Percentiles rank a stretch among this genome's conserved stretches.
phyloP scores from a whole-genome alignment of 2,888 invertebrate genomes.

The Xestia rhomboidea region DNA sequence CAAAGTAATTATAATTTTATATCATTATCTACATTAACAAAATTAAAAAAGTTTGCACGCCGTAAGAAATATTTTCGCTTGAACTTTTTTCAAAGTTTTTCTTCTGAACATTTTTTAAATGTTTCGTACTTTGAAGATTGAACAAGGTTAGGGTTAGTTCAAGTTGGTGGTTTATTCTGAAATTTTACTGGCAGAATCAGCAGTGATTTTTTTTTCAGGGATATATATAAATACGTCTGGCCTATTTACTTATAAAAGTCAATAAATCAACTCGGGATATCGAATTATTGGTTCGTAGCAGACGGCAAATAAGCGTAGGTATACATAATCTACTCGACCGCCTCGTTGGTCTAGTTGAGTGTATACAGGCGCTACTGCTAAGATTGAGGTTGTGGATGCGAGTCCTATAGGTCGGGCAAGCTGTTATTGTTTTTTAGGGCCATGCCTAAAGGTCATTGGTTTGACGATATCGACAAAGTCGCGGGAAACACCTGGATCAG shows the following conservation, averaged over 20 bases:
- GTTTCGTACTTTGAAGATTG: not conserved
- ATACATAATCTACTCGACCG: not conserved
- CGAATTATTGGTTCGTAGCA: not conserved
- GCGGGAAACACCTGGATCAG: too few relatives aligned
- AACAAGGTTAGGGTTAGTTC: conserved; percentile 7
- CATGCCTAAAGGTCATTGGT: too few relatives aligned
- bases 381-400: not conserved
- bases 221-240: not conserved
- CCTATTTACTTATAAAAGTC: not conserved
- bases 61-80: conserved; percentile 26
- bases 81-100: conserved; percentile 6
- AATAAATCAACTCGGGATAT: not conserved
- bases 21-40: conserved; percentile 35
- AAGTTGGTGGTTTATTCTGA: conserved; percentile 1
- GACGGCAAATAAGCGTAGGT: not conserved
- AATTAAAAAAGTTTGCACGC: conserved; percentile 49
- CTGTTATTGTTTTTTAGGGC: not conserved
- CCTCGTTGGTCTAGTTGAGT: too few relatives aligned
- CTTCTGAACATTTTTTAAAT: not conserved
- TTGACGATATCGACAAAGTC: too few relatives aligned
- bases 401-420: not conserved
- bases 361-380: not conserved
- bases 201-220: not conserved
- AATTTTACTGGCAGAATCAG: not conserved
- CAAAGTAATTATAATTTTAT: conserved; percentile 61